Base-by-base conservation (phyloP, 2,888 invertebrate genomes). In the Melieria picta region DNA sequence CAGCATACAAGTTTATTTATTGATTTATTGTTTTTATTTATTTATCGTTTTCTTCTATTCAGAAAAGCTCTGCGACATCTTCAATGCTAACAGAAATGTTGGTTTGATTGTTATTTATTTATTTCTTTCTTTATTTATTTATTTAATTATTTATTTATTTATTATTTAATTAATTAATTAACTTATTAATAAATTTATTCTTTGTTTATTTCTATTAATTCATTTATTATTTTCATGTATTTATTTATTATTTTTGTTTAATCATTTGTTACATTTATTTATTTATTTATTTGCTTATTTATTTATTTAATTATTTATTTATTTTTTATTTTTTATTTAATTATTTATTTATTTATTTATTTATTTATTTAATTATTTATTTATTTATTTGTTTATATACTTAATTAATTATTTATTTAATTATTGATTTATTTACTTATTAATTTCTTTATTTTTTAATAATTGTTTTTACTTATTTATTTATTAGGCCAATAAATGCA, bases 81-180 rank as follows among this genome's bases (percentile, higher is more conserved):
- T 16, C 16, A 16, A 16, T 16, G 16, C 16, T 16, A 1, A 16
- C 16, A 16, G n/a, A 16, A 16, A 16, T 16, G 16, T 16, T 16
- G 16, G 9, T 52, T 52, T 52, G 11, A 52, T 52, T 52, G 11
- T 52, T n/a, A n/a, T 52, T 52, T 52, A 52, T 52, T 52, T 52
- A n/a, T 5, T 52, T 52, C 13, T 52, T n/a, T 52, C 13, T 52
- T 52, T n/a, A n/a, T 52, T 52, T 52, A 52, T 4, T 52, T 52
- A n/a, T n/a, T 52, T 52, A n/a, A 4, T n/a, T 52, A n/a, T 52
- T 52, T n/a, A 3, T 52, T 52, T 52, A 52, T 52, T 52, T 4
- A n/a, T n/a, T 52, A n/a, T 52, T 52, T 52, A 52, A n/a, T 52
- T 52, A n/a, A 52, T 7, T 52, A n/a, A n/a, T n/a, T 52, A n/a